Evolutionary conservation across 1,140 invertebrate genomes (phyloP), one percentile per base, ranked within the genome.

Genomic region (Adelges cooleyi): DNA sequence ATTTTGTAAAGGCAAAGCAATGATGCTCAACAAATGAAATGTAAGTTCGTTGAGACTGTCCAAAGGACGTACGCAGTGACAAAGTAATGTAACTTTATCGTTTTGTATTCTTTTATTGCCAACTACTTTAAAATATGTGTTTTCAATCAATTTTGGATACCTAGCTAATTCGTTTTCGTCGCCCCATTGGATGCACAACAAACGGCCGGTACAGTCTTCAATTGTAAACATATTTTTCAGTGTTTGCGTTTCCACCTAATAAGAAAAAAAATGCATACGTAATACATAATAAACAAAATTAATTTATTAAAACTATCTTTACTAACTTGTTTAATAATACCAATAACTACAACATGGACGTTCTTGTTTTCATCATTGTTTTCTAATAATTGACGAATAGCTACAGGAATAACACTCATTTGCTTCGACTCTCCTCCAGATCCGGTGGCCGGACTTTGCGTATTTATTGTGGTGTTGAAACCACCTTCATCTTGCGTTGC

Each of bases 181-280:
- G 15, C 56, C 56, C 56, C 56, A 62, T 62, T 62, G 56, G 22
- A 62, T 46, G 8, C 56, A 62, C 10, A 62, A 33, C 25, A 62
- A 48, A 2, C 42, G 23, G 20, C 56, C 56, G 46, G 56, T 62
- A 15, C 44, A 46, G 11, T 62, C 56, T 62, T 62, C 56, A 27
- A 62, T 46, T 48, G 42, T 62, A 48, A 62, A 62, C 56, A 48
- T 62, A 62, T 62, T 62, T 15, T 62, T 62, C 29, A 62, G 46
- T 1, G 56, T 33, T 22, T 62, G 56, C 20, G 25, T 62, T 22
- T 62, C 56, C 27, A 62, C 42, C 56, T 59, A 8, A 20, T 0
- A 25, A n/a, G 10, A 29, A 33, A 33, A 33, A 33, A 33, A 33
- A 11, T 33, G 29, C 29, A 6, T 11, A 33, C 29, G n/a, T n/a